Percentiles rank a stretch among this genome's conserved stretches.
phyloP scores from a whole-genome alignment of 2,113 vertebrate species.

The Manacus vitellinus region DNA sequence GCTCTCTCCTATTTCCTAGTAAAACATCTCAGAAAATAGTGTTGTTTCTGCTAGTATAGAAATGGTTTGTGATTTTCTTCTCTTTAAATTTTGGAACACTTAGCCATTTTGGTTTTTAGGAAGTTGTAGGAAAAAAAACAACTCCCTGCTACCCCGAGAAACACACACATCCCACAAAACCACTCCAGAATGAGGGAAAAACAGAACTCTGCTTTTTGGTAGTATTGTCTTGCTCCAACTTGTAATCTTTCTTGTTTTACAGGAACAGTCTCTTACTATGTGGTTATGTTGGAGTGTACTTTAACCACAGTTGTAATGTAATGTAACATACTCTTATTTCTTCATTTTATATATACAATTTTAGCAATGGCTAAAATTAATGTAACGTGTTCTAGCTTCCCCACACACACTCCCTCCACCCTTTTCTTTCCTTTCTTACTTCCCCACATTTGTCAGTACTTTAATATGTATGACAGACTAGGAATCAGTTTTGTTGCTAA shows the following conservation, averaged over 20 bases:
- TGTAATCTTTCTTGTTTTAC: neutral
- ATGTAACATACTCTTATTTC: neutral
- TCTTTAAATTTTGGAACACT: neutral
- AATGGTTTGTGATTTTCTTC: neutral
- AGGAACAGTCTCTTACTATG: neutral
- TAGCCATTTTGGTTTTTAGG: neutral
- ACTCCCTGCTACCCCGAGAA: neutral
- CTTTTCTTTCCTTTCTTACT: neutral
- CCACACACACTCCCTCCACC: fast-evolving
- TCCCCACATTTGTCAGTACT: neutral
- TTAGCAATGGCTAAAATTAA: neutral
- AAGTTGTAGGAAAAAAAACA: neutral
- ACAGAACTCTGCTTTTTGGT: neutral
- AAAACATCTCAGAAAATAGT: neutral
- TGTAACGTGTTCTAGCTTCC: neutral
- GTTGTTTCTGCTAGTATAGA: neutral
- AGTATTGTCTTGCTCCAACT: neutral
- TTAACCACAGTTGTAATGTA: neutral
- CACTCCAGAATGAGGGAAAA: neutral
- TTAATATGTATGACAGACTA: neutral
- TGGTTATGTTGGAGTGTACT: neutral
- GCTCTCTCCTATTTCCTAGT: neutral
- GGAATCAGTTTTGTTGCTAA: neutral
- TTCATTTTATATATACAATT: neutral
- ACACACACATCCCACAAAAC: neutral